Conservation (phyloP, 2,113 vertebrate genomes). For the Nyctereutes procyonoides region DNA sequence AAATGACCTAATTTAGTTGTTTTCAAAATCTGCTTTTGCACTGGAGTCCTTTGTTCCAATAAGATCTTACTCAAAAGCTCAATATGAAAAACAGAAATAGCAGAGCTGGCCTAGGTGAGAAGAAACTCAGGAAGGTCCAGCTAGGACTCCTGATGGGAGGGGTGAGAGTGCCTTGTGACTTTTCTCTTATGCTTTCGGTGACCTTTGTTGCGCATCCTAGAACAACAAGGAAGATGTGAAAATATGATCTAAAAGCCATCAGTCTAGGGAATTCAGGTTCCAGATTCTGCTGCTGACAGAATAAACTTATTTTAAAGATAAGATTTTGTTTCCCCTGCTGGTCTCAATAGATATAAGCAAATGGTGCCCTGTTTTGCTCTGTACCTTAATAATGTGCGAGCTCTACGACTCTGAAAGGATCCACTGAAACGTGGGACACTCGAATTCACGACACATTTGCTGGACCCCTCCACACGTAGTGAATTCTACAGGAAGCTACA, state of each 20-base stretch:
- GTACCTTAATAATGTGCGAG: not conserved
- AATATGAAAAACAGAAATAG: constrained; percentile 18
- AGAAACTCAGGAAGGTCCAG: not conserved
- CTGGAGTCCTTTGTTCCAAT: constrained; percentile 38
- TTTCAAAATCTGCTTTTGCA: constrained; percentile 48
- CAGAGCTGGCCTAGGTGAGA: not conserved
- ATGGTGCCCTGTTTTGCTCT: not conserved
- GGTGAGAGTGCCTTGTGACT: not conserved
- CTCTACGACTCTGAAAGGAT: not conserved
- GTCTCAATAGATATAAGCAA: not conserved
- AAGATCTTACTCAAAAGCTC: constrained; percentile 48
- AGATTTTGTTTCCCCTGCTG: not conserved
- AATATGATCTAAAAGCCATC: not conserved
- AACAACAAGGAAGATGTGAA: not conserved
- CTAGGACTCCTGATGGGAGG: not conserved
- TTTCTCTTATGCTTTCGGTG: not conserved
- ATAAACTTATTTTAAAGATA: not conserved
- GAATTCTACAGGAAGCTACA: not conserved
- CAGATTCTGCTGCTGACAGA: not conserved
- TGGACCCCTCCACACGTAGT: not conserved
- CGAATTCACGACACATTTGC: not conserved
- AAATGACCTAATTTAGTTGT: constrained; percentile 70
- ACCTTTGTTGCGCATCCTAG: not conserved
- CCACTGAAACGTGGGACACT: not conserved
- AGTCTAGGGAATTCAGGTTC: not conserved